phyloP scores from a whole-genome alignment of 2,888 invertebrate species.

The Endomychus coccineus region DNA sequence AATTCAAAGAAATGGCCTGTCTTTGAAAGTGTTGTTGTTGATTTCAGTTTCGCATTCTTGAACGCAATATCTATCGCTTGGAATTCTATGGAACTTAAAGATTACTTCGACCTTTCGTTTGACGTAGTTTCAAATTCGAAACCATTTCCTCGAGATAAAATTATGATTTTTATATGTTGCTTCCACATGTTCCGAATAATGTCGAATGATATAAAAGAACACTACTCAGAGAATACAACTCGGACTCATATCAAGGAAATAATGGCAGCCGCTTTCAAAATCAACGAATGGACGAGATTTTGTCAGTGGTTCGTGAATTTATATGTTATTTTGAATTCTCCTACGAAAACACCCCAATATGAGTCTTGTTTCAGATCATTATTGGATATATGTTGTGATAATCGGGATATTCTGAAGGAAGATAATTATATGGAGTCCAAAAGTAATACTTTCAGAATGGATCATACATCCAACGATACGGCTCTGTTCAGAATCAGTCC shows the following conservation, averaged over 20 bases:
- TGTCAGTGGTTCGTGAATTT: too few relatives aligned
- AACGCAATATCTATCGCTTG: constrained; percentile 1
- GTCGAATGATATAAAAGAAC: too few relatives aligned
- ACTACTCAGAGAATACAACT: too few relatives aligned
- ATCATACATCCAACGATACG: not conserved
- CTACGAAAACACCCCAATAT: not conserved
- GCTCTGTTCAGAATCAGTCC: not conserved
- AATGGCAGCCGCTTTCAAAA: too few relatives aligned
- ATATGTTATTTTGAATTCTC: too few relatives aligned
- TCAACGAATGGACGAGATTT: too few relatives aligned
- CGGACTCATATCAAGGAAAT: too few relatives aligned
- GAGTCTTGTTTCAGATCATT: not conserved
- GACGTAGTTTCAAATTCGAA: not conserved
- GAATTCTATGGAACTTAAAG: not conserved
- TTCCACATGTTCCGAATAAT: too few relatives aligned
- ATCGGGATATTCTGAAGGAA: not conserved
- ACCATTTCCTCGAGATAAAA: not conserved
- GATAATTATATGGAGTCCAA: not conserved
- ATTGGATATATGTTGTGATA: not conserved
- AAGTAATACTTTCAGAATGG: not conserved
- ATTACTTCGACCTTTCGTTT: not conserved
- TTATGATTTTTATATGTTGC: too few relatives aligned
- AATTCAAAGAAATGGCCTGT: constrained; percentile 5
- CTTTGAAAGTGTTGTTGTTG: constrained; percentile 2
- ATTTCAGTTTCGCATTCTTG: constrained; percentile 7